Base-by-base conservation (phyloP, 1,140 invertebrate species). In the Lethocerus indicus region DNA sequence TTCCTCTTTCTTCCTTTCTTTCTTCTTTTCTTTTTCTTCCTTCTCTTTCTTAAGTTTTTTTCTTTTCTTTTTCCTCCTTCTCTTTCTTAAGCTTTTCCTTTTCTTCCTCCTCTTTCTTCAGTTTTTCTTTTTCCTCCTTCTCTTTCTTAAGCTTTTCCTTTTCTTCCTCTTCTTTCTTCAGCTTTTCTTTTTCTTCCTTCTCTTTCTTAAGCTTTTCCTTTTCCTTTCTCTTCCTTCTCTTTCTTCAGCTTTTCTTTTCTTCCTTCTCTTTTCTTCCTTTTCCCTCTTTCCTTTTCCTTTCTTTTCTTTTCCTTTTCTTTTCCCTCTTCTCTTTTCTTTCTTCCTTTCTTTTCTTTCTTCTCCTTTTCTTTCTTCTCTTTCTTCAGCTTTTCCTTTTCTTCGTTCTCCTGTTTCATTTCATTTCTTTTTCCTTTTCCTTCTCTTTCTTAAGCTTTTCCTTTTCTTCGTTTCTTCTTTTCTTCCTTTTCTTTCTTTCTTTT, bases 401-500 rank as follows among this genome's bases (percentile, higher is more conserved):
- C 36, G 29, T 45, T 41, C 51, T 60, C 51, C 25, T 51, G 48
- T 48, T 54, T 39, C 23, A 41, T 52, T 48, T 53, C 52, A 49
- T 58, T 54, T 51, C 63, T 48, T 25, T 50, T 40, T 51, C 56
- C 54, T 49, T 57, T 50, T 16, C 55, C 49, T 49, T 51, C 50
- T 41, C 54, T 52, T 47, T 54, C 42, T 47, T 50, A 24, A 32
- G 32, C 16, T 56, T 41, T 51, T 57, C 54, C 45, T 43, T 58
- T 52, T 47, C 52, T 49, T 41, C 54, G 49, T 53, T 59, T 49
- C 39, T 55, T 50, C 43, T 54, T 45, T 46, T 51, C 45, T 53
- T 59, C 54, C 44, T 54, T 48, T 53, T 60, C 52, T 49, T 58
- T 56, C 43, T 57, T 37, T 43, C 45, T 48, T 47, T 50, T 49